Percentiles rank a stretch among this genome's conserved stretches.
These are phyloP conservation scores for Macaria notata DNA, from an alignment of 2,888 invertebrate species.

Conservation along the genomic window DNA sequence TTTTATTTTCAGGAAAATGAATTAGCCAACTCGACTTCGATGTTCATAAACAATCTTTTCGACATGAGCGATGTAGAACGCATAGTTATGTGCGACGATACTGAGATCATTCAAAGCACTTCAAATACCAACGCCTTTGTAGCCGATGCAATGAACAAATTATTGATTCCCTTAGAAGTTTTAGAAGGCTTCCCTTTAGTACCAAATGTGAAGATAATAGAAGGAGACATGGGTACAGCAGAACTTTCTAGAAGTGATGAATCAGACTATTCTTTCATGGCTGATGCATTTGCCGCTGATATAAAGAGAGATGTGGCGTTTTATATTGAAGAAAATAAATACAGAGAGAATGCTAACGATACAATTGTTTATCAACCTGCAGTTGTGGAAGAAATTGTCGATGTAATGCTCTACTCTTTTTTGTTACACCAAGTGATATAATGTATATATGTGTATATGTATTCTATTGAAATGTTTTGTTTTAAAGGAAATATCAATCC, in stretches of 20 bases:
- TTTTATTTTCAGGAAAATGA: constrained; percentile 38
- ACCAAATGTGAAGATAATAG: constrained; percentile 31
- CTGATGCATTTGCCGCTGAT: constrained; percentile 47
- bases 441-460: no score
- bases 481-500: background rate
- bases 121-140: constrained; percentile 41
- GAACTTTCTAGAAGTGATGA: constrained; percentile 39
- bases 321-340: constrained; percentile 43
- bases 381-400: constrained; percentile 34
- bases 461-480: background rate
- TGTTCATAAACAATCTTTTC: constrained; percentile 65
- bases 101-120: constrained; percentile 35
- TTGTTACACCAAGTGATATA: no score
- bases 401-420: constrained; percentile 21
- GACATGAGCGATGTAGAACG: constrained; percentile 69
- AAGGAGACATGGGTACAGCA: constrained; percentile 22
- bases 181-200: constrained; percentile 30
- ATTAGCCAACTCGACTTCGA: constrained; percentile 58
- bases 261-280: constrained; percentile 56
- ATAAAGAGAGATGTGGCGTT: constrained; percentile 46
- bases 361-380: constrained; percentile 30
- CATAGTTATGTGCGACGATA: constrained; percentile 42
- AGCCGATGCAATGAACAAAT: constrained; percentile 48
- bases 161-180: constrained; percentile 14
- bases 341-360: constrained; percentile 26